Conservation (phyloP, 2,113 vertebrate genomes). For the Cyprinus carpio region DNA sequence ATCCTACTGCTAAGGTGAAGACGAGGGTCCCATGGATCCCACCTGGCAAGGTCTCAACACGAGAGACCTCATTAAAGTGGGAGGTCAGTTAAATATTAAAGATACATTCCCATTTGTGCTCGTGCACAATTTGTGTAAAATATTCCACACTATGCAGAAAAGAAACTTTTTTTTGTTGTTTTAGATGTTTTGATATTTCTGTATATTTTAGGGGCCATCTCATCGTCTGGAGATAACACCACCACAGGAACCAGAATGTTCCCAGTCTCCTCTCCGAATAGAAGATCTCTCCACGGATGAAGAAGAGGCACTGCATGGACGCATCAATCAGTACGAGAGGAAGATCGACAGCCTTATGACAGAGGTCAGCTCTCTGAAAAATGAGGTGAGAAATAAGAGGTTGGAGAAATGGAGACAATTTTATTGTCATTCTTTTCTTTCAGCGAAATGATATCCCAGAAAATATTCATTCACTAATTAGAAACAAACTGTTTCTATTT, state of each 20-base stretch:
- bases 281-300: conserved; percentile 87
- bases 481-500: neutral
- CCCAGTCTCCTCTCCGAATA: conserved; percentile 77
- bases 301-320: conserved; percentile 77
- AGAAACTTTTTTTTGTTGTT: neutral
- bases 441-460: neutral
- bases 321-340: conserved; percentile 84
- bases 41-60: conserved; percentile 80
- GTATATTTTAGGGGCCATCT: conserved; percentile 74
- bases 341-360: conserved; percentile 87
- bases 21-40: conserved; percentile 87
- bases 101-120: neutral
- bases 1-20: conserved; percentile 78
- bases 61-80: conserved; percentile 82
- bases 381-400: conserved; percentile 75
- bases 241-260: conserved; percentile 69
- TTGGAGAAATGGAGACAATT: neutral
- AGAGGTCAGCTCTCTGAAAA: conserved; percentile 84
- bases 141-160: neutral
- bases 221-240: conserved; percentile 79
- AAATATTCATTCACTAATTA: neutral
- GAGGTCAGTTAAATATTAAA: conserved; percentile 75
- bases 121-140: neutral
- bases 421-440: neutral
- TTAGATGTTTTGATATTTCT: neutral